Conservation (phyloP, 92 coral and sea anemone species). For the Parazoanthus atlanticus region DNA sequence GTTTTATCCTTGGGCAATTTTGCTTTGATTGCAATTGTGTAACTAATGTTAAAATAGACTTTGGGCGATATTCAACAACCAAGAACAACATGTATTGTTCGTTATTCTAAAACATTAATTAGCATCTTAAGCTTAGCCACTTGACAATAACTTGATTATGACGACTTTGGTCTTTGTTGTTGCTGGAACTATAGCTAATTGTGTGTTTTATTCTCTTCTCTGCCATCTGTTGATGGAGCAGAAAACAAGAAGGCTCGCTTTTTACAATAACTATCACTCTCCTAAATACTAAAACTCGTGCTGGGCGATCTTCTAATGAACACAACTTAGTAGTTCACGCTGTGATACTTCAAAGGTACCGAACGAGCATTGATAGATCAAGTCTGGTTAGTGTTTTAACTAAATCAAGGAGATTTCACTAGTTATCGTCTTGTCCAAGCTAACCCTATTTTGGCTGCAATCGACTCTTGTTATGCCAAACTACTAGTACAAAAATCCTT, state of each 20-base stretch:
- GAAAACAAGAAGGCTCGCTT: slow-evolving; percentile 23
- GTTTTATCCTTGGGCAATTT: slow-evolving; percentile 73
- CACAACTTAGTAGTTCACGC: slow-evolving; percentile 25
- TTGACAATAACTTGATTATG: slow-evolving; percentile 87
- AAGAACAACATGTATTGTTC: slow-evolving; percentile 93
- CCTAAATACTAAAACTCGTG: slow-evolving; percentile 26
- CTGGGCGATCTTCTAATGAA: slow-evolving; percentile 40
- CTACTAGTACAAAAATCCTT: not conserved
- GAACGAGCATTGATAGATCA: slow-evolving; percentile 15
- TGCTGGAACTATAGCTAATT: slow-evolving; percentile 62
- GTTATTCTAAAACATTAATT: slow-evolving; percentile 75
- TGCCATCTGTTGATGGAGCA: slow-evolving; percentile 62
- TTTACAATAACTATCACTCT: slow-evolving; percentile 40
- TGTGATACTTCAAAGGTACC: slow-evolving; percentile 40
- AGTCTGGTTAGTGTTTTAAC: slow-evolving; percentile 30
- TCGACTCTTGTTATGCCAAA: not conserved
- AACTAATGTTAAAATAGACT: slow-evolving; percentile 71
- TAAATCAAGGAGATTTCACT: slow-evolving; percentile 14
- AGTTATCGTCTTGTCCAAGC: not conserved
- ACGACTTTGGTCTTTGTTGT: slow-evolving; percentile 76
- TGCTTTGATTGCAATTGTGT: slow-evolving; percentile 73
- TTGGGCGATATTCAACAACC: slow-evolving; percentile 67
- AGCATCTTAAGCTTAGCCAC: slow-evolving; percentile 72
- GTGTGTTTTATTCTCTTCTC: slow-evolving; percentile 69
- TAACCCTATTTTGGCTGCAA: not conserved